Base-by-base conservation (phyloP, 2,113 vertebrate species). In the Erinaceus europaeus region DNA sequence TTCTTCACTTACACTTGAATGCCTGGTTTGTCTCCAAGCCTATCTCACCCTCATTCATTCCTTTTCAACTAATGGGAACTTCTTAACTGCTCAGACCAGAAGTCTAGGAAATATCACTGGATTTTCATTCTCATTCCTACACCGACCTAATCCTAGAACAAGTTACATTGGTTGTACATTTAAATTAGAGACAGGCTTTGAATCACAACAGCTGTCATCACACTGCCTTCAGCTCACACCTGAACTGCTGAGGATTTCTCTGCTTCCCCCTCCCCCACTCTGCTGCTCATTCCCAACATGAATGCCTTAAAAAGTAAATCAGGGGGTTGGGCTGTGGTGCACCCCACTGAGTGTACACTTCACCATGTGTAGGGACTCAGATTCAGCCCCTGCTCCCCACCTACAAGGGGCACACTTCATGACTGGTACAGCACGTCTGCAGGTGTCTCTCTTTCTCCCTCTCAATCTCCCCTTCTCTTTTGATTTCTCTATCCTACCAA, bases 221-320 rank as follows among this genome's bases (percentile, higher is more conserved):
- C 62, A 36, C 17, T 50, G 8, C 48, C 83, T 46, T 52, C 3
- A 34, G 68, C 20, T 21, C 10, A 36, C n/a, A 65, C 9, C 34
- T 68, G 3, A 5, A 29, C 65, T 50, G 44, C 3, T 65, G 4
- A 14, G 64, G 21, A 29, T 50, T 9, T 46, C 27, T 52, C 13
- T 44, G 23, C 32, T 65, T 57, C 14, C 17, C 32, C 36, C 5
- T 46, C 11, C 4, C n/a, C 4, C 1, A 0, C 12, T 6, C n/a
- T 14, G 21, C 0, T 36, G 11, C 59, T 40, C 57, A 36, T 55
- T 52, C 9, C 36, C 15, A n/a, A n/a, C n/a, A n/a, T n/a, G n/a
- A n/a, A n/a, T n/a, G n/a, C n/a, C n/a, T n/a, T n/a, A n/a, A n/a
- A n/a, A n/a, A n/a, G n/a, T n/a, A n/a, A n/a, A n/a, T n/a, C n/a